Conservation (phyloP, 2,797 vertebrate species). For the Xerus rutilus region DNA sequence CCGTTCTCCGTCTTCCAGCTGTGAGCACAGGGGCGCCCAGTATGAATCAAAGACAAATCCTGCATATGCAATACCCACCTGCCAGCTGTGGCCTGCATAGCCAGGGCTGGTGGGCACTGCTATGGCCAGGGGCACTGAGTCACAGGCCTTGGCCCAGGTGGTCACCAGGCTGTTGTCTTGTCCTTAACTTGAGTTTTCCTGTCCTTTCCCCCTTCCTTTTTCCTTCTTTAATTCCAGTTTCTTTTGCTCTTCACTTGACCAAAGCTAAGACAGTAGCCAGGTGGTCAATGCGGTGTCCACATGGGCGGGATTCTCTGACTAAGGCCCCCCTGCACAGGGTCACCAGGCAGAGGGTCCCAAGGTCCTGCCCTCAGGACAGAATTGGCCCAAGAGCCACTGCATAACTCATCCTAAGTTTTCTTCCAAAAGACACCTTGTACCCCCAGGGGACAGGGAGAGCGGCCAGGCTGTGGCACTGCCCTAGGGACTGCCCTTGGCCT, state of each 20-base stretch:
- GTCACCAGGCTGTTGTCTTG: background rate
- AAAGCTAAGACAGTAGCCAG: slow-evolving; percentile 69
- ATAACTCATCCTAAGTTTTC: background rate
- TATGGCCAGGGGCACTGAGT: background rate
- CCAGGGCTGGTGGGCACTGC: background rate
- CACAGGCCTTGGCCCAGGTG: background rate
- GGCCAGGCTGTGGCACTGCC: accelerated
- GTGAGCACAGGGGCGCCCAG: slow-evolving; percentile 3
- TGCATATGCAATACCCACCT: slow-evolving; percentile 86
- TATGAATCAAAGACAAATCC: too few species aligned
- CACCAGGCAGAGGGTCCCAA: accelerated
- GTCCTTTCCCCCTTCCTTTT: background rate
- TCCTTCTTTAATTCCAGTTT: background rate
- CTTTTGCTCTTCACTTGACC: slow-evolving; percentile 37
- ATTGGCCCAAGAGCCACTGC: background rate
- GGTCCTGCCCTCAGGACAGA: background rate
- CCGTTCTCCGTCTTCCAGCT: slow-evolving; percentile 88
- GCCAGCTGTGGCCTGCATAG: slow-evolving; percentile 29
- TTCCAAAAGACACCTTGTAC: background rate
- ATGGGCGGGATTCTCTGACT: background rate
- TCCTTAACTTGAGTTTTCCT: background rate
- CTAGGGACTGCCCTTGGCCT: background rate
- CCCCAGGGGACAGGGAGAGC: background rate
- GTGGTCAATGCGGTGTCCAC: too few species aligned
- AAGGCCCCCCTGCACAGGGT: background rate